A percentile compares a stretch with the other conserved stretches of the same genome.
These are phyloP conservation scores for Phoebastria nigripes DNA, from an alignment of 2,797 vertebrate species.

Conservation along the genomic window DNA sequence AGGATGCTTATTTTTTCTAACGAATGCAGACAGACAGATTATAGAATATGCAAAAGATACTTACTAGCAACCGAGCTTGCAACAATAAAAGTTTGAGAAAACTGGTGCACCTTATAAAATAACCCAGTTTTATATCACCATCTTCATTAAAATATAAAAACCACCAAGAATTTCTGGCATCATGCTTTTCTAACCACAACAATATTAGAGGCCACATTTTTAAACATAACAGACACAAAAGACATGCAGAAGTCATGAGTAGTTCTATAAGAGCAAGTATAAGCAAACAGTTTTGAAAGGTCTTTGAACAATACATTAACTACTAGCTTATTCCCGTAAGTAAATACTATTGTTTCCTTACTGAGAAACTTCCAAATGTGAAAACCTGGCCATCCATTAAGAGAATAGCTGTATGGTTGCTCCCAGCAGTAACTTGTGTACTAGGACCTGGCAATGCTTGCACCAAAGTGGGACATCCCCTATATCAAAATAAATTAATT, in stretches of 20 bases:
- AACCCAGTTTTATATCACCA: neutral
- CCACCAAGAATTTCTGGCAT: neutral
- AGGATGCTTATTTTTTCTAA: neutral
- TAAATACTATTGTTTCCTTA: conserved; percentile 73
- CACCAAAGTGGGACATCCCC: conserved; percentile 94
- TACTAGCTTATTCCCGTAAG: neutral
- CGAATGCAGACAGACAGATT: neutral
- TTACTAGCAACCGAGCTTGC: neutral
- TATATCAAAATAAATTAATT: conserved; percentile 63
- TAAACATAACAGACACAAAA: neutral
- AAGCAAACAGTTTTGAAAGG: neutral
- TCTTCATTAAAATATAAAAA: neutral
- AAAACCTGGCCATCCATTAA: conserved; percentile 97
- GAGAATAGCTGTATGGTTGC: conserved; percentile 97
- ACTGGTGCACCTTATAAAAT: neutral
- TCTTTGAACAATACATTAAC: neutral
- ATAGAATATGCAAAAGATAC: neutral
- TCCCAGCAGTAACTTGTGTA: conserved; percentile 95
- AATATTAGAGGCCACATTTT: neutral
- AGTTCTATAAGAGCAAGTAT: neutral
- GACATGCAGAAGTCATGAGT: neutral
- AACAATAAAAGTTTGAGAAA: neutral
- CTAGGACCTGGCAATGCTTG: conserved; percentile 92
- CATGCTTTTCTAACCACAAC: neutral
- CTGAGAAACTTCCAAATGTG: conserved; percentile 98